phyloP scores from a whole-genome alignment of 2,888 invertebrate genomes.

The Pandemis heparana region DNA sequence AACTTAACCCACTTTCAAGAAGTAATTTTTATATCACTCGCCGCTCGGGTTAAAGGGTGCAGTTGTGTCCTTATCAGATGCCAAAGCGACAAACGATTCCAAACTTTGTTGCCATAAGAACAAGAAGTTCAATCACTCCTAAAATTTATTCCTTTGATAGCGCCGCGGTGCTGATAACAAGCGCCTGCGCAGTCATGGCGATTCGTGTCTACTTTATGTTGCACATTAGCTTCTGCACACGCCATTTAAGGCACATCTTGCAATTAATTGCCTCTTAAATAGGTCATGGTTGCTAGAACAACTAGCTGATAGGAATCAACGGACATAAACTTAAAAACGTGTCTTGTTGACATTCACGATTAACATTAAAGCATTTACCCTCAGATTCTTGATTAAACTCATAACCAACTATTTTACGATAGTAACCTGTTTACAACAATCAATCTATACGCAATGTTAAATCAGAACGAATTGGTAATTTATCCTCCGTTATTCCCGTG shows the following conservation, averaged over 20 bases:
- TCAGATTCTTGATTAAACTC: slow-evolving; percentile 2
- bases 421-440: not conserved
- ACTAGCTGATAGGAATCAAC: slow-evolving; percentile 66
- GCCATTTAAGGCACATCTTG: slow-evolving; percentile 69
- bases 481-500: slow-evolving; percentile 33
- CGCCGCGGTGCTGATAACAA: slow-evolving; percentile 72
- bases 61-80: slow-evolving; percentile 66
- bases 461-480: slow-evolving; percentile 16
- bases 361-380: slow-evolving; percentile 36
- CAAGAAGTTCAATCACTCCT: slow-evolving; percentile 64
- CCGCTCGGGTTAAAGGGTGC: slow-evolving; percentile 73
- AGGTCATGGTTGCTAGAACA: slow-evolving; percentile 66
- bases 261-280: slow-evolving; percentile 70
- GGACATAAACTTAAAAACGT: slow-evolving; percentile 50
- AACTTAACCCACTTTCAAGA: slow-evolving; percentile 59
- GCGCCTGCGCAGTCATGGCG: slow-evolving; percentile 58
- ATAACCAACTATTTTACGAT: not conserved
- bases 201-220: slow-evolving; percentile 59
- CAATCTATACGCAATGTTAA: not conserved
- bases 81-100: slow-evolving; percentile 59
- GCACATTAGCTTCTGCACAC: slow-evolving; percentile 66
- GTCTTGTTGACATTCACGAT: slow-evolving; percentile 38
- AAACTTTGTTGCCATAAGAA: slow-evolving; percentile 59
- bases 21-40: slow-evolving; percentile 62
- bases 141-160: slow-evolving; percentile 67